phyloP scores from a whole-genome alignment of 2,888 invertebrate genomes.

The Leptinotarsa rubiginosa region DNA sequence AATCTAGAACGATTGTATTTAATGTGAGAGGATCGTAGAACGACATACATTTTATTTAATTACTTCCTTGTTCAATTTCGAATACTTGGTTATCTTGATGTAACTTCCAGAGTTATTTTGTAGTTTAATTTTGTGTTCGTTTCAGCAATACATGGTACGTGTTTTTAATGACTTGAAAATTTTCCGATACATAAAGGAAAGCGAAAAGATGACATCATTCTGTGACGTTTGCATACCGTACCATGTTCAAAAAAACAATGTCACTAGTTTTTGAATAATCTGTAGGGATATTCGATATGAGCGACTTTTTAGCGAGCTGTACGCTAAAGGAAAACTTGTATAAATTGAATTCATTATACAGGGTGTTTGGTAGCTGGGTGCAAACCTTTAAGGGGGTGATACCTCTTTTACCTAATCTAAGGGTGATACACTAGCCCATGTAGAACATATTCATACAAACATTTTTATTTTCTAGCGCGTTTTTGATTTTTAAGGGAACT shows the following conservation, averaged over 20 bases:
- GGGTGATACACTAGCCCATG: no score
- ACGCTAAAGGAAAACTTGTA: no score
- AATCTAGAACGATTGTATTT: slow-evolving; percentile 54
- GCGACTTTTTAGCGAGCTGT: neutral
- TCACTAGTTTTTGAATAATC: slow-evolving; percentile 15
- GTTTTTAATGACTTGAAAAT: slow-evolving; percentile 56
- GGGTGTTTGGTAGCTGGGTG: no score
- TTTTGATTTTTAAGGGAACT: no score
- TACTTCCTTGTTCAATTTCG: slow-evolving; percentile 8
- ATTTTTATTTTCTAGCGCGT: no score
- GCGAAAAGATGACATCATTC: slow-evolving; percentile 53
- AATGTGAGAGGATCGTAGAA: slow-evolving; percentile 56
- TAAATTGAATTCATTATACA: no score
- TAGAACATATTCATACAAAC: no score
- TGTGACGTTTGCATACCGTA: slow-evolving; percentile 43
- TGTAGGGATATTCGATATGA: no score
- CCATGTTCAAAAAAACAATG: slow-evolving; percentile 34
- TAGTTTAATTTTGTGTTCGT: slow-evolving; percentile 36
- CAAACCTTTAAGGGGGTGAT: no score
- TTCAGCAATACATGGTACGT: slow-evolving; percentile 33
- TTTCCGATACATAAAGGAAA: slow-evolving; percentile 56
- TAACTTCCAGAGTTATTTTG: slow-evolving; percentile 26
- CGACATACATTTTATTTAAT: slow-evolving; percentile 56
- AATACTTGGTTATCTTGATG: slow-evolving; percentile 15
- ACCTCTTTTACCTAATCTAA: no score